Conservation (phyloP, 1,140 invertebrate species). For the Leptestheria dahalacensis region DNA sequence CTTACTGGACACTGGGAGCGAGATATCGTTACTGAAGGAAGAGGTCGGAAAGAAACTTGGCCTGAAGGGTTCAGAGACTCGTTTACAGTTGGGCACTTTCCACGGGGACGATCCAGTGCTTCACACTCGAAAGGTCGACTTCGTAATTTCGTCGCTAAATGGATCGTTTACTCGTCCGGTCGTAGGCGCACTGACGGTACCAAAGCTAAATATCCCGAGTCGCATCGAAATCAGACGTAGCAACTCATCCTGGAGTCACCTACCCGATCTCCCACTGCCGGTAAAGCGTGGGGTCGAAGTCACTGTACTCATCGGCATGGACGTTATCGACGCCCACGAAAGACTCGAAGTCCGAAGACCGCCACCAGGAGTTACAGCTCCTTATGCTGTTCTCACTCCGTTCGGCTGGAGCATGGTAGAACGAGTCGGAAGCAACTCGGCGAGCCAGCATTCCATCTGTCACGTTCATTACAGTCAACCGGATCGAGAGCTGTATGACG, state of each 20-base stretch:
- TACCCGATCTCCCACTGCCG: not conserved
- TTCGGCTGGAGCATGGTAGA: constrained; percentile 5
- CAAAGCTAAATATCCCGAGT: constrained; percentile 1
- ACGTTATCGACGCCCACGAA: constrained; percentile 3
- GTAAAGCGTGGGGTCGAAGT: not conserved
- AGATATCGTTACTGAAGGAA: not conserved
- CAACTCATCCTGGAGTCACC: not conserved
- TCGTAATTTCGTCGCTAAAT: not conserved
- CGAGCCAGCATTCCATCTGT: not conserved
- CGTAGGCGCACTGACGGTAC: not conserved
- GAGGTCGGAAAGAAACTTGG: not conserved
- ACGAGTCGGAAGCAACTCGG: not conserved
- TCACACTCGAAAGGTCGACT: not conserved
- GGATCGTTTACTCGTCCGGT: not conserved
- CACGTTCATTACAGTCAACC: not conserved
- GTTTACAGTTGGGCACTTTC: not conserved
- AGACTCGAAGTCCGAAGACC: not conserved
- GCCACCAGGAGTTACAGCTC: not conserved
- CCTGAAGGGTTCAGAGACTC: not conserved
- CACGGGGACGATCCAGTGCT: not conserved
- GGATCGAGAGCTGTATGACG: not conserved
- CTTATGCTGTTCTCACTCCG: not conserved
- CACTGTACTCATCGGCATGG: constrained; percentile 1
- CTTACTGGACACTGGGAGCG: constrained; percentile 6
- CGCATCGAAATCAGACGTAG: not conserved